Conservation (phyloP, 2,888 invertebrate genomes). For the Lycocerus yunnanus region DNA sequence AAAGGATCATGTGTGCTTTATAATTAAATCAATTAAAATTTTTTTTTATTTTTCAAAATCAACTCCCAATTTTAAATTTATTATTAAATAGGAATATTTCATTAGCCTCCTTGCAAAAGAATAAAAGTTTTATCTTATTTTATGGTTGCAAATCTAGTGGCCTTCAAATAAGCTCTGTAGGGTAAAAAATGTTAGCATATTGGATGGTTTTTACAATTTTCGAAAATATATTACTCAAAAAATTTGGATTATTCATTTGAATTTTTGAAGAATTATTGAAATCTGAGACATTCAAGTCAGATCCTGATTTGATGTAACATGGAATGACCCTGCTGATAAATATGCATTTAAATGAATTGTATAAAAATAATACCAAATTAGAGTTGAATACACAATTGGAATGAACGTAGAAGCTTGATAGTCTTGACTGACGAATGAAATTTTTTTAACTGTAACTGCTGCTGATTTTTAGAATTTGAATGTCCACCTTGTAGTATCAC, state of each 20-base stretch:
- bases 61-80: no score
- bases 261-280: no score
- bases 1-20: no score
- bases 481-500: not conserved
- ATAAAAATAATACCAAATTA: not conserved
- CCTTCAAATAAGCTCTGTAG: no score
- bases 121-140: no score
- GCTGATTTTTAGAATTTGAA: not conserved
- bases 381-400: not conserved
- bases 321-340: not conserved
- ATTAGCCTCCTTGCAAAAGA: no score
- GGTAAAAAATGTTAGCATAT: no score
- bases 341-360: not conserved
- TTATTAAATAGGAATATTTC: no score
- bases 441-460: not conserved
- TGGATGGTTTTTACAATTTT: no score
- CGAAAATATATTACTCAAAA: not conserved
- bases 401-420: not conserved
- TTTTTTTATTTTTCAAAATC: no score
- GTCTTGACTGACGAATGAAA: not conserved
- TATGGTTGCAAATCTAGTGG: no score
- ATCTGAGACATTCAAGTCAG: not conserved
- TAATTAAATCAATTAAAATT: no score
- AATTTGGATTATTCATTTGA: not conserved
- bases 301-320: not conserved